phyloP scores from a whole-genome alignment of 1,140 invertebrate species.

The Euura saliciscinereae region DNA sequence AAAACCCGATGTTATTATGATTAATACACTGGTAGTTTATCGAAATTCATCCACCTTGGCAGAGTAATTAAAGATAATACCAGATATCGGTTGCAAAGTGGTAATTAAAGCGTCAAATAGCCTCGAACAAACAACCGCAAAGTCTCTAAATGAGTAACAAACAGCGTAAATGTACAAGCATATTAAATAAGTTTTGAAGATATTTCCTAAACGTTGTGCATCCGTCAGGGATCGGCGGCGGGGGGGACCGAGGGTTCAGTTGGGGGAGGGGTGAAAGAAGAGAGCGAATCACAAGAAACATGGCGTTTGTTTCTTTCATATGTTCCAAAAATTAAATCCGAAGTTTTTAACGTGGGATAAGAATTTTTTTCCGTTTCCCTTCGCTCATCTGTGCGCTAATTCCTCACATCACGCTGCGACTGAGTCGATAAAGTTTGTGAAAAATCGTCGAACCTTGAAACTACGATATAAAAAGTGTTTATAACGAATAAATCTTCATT shows the following conservation, averaged over 20 bases:
- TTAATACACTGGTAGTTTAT: slow-evolving; percentile 34
- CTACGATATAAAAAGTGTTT: background rate
- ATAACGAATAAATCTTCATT: background rate
- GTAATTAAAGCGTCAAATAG: slow-evolving; percentile 8
- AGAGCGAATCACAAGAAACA: slow-evolving; percentile 43
- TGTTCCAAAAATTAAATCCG: slow-evolving; percentile 32
- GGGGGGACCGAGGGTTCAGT: too few relatives aligned
- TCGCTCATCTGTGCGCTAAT: background rate
- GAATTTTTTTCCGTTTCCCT: background rate
- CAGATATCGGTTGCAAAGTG: slow-evolving; percentile 9
- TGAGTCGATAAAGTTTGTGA: background rate
- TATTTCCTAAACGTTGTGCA: slow-evolving; percentile 30
- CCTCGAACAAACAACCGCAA: background rate
- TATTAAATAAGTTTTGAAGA: slow-evolving; percentile 13
- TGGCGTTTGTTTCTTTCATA: slow-evolving; percentile 55
- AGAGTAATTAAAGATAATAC: slow-evolving; percentile 19
- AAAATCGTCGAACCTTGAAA: too few relatives aligned
- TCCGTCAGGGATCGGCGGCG: slow-evolving; percentile 1
- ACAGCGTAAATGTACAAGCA: too few relatives aligned
- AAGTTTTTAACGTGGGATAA: background rate
- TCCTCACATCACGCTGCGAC: background rate
- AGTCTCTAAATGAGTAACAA: slow-evolving; percentile 18
- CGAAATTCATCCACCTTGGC: slow-evolving; percentile 33
- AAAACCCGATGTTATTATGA: slow-evolving; percentile 51
- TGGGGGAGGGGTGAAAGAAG: slow-evolving; percentile 21